A percentile compares a stretch with the other conserved stretches of the same genome.
Evolutionary conservation across 2,888 invertebrate species (phyloP).

Genomic region (Smittia sp.): DNA sequence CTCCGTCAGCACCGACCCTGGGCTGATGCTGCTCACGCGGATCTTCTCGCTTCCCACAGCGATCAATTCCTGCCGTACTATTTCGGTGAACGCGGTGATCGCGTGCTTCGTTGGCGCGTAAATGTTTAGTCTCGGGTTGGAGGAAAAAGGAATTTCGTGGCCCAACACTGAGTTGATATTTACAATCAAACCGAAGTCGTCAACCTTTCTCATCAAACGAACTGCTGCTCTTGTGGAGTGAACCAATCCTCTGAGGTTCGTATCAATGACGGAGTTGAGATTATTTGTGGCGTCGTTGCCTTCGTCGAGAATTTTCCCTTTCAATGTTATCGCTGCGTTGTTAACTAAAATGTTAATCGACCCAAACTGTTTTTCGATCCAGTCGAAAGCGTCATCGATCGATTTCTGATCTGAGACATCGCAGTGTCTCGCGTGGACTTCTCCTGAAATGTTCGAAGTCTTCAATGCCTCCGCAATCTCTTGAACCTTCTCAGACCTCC

Average conservation of each 20-base stretch:
- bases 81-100: conserved; percentile 59
- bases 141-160: background rate
- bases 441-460: conserved; percentile 44
- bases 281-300: background rate
- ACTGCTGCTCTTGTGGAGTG: background rate
- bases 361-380: conserved; percentile 49
- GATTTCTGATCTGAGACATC: conserved; percentile 47
- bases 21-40: background rate
- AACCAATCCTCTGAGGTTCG: background rate
- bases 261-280: background rate
- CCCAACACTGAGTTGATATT: background rate
- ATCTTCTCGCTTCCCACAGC: background rate
- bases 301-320: background rate
- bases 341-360: conserved; percentile 55
- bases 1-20: background rate
- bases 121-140: conserved; percentile 47
- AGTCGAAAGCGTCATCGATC: conserved; percentile 45
- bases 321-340: conserved; percentile 49
- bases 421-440: conserved; percentile 49
- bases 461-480: conserved; percentile 37
- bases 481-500: conserved; percentile 50
- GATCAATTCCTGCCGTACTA: conserved; percentile 57
- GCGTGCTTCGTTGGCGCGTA: conserved; percentile 62
- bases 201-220: background rate
- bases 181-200: background rate